Percentiles rank a stretch among this genome's conserved stretches.
These are phyloP conservation scores for Malurus elegans DNA, from an alignment of 2,113 vertebrate genomes.

Conservation along the genomic window DNA sequence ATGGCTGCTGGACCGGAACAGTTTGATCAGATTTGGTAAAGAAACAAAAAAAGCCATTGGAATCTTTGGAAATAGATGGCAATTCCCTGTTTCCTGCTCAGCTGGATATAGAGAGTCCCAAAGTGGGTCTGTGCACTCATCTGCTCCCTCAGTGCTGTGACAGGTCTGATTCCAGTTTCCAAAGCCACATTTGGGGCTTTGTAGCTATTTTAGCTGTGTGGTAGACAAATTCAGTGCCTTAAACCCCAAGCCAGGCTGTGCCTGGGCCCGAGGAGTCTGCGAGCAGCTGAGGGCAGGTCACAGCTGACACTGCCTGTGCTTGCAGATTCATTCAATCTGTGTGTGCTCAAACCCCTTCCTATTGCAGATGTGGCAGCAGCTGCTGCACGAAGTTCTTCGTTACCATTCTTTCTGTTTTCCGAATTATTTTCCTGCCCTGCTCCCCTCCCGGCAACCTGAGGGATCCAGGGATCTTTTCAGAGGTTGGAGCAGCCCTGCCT, in stretches of 20 bases:
- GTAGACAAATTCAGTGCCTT: background rate
- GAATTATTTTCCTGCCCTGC: background rate
- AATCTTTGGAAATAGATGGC: background rate
- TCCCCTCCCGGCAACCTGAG: background rate
- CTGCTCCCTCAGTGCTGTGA: background rate
- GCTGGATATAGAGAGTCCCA: background rate
- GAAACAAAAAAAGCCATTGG: background rate
- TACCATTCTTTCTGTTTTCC: background rate
- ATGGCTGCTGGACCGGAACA: background rate
- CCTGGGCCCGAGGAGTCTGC: background rate
- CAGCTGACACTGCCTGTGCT: fast-evolving
- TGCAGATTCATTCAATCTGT: background rate
- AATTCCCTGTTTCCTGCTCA: background rate
- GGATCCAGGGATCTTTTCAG: fast-evolving
- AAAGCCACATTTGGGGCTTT: background rate
- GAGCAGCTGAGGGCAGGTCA: fast-evolving
- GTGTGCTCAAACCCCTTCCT: fast-evolving
- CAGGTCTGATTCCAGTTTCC: background rate
- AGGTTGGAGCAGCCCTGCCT: fast-evolving
- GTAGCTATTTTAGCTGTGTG: fast-evolving
- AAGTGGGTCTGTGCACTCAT: background rate
- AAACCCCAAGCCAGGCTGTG: background rate
- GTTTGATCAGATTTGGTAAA: background rate
- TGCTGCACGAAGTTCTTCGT: background rate
- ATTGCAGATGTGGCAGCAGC: background rate